Evolutionary conservation across 2,797 vertebrate species (phyloP), one percentile per base, ranked within the genome.

Genomic region (Vultur gryphus): DNA sequence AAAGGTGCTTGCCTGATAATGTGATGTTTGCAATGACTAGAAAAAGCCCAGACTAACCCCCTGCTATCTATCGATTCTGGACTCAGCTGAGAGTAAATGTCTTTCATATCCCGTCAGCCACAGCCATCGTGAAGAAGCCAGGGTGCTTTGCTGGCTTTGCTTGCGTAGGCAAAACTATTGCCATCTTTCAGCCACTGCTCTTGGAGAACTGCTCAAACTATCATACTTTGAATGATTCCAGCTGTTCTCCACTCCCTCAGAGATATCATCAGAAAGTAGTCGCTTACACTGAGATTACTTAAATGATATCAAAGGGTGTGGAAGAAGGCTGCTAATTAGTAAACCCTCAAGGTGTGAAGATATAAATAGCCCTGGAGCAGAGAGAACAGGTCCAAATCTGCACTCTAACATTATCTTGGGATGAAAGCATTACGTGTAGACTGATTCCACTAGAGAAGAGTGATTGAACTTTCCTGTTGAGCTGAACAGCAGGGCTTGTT

Each of bases 261-360:
- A 92, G 92, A 91, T 64, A 94, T 10, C 72, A 94, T 89, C 85
- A 91, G 81, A 89, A 86, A 92, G 70, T 19, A 89, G 69, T 81
- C 1, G 1, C 57, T 97, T 94, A 72, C 76, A 80, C 71, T 78
- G 78, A 95, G 71, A 91, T 93, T 86, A 73, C 43, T 92, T 87
- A 48, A 90, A 76, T 88, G 91, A 87, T 96, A 97, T 72, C 89
- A 95, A 92, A 95, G 83, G 89, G 86, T 76, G 91, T 78, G 89
- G 83, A 95, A 85, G 72, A 90, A 84, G 59, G 67, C 18, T 80
- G 75, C 83, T 89, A 88, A 97, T 95, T 93, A 95, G 82, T 83
- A 95, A 93, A 55, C 80, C 81, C 84, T 90, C 65, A 61, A 94
- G 93, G 72, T 95, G 92, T 12, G 24, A 72, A 93, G 87, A 61